Evolutionary conservation across 2,797 vertebrate genomes (phyloP), one percentile per base, ranked within the genome.

Genomic region (Sardinella longiceps): DNA sequence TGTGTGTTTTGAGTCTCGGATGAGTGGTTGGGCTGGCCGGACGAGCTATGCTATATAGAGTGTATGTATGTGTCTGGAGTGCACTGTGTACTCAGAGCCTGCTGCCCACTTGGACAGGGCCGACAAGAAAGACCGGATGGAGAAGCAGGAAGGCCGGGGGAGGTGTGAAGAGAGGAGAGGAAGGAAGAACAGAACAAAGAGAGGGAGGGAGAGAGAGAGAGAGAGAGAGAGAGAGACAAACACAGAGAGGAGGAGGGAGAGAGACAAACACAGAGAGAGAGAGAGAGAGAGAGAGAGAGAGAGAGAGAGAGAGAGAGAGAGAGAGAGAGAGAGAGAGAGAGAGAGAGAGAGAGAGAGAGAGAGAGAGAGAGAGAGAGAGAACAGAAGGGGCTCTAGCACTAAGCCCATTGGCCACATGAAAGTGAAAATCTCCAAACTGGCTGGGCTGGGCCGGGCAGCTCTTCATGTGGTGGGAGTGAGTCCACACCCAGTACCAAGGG

Each of bases 131-230:
- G 70, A 39, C 70, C 81, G 86, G 90, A 91, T 83, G 82, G 88
- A 90, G 84, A 66, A 86, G 82, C 89, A 90, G 89, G 86, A 86
- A 20, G 45, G 82, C 82, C 46, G 80, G 74, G 53, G 85, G 86
- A 88, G 83, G 56, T 53, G 77, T 84, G 81, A 89, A 63, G 81
- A 45, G 83, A 63, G 63, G 89, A 85, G 60, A 83, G 83, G 84
- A 86, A 87, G 84, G 89, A 45, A 91, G 88, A 85, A 85, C 83
- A 82, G 93, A 92, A 89, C 88, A 90, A 89, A 87, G 84, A 90
- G 85, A 90, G 86, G 84, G 88, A 83, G 85, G 86, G 85, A 83
- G 88, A 18, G 70, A 23, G 70, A 77, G 70, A 20, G 37, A 43
- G 70, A 43, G 15, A 43, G 33, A 9, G 37, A 39, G 81, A 82